Evolutionary conservation across 2,797 vertebrate species (phyloP), one percentile per base, ranked within the genome.

Genomic region (Fundulus diaphanus): DNA sequence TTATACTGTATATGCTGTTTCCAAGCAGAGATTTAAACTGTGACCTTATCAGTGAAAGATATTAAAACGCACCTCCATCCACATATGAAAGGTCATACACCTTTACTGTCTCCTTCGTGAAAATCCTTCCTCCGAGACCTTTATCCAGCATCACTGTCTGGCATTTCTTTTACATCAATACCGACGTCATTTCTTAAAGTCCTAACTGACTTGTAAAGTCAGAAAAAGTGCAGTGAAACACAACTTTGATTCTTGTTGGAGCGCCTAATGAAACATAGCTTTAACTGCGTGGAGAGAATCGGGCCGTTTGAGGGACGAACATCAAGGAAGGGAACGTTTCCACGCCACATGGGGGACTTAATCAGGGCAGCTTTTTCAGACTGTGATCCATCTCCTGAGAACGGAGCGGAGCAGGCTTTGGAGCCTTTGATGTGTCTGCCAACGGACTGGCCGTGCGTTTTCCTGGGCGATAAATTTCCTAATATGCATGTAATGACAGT

Each of bases 351-450:
- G 79, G 81, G 85, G 80, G 71, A 81, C 76, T 82, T 87, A 80
- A 80, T 91, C 80, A 83, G 82, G 76, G 77, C 83, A 20, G 80
- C 76, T 85, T 76, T 74, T 31, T 68, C 70, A 72, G 83, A 51
- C 77, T 68, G 63, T 16, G 74, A 73, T 83, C 24, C 71, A n/a
- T 86, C 90, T 82, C 88, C 49, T 22, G 84, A 91, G 90, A 52
- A 51, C 1, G 49, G 44, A 56, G 77, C 69, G 51, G 22, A 31
- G 42, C 13, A 0, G 48, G 54, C 65, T 74, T 80, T 65, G 44
- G n/a, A 81, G 74, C 46, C 81, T 90, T 89, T 90, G 85, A 91
- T 85, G 88, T 79, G 31, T 3, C 57, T 63, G 76, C 79, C 87
- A 90, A 1, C 13, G 56, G 66, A 74, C 74, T 3, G n/a, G 68